Evolutionary conservation across 37 sponge, comb jelly and placozoan species (phyloP).

Genomic region (Mnemiopsis leidyi): DNA sequence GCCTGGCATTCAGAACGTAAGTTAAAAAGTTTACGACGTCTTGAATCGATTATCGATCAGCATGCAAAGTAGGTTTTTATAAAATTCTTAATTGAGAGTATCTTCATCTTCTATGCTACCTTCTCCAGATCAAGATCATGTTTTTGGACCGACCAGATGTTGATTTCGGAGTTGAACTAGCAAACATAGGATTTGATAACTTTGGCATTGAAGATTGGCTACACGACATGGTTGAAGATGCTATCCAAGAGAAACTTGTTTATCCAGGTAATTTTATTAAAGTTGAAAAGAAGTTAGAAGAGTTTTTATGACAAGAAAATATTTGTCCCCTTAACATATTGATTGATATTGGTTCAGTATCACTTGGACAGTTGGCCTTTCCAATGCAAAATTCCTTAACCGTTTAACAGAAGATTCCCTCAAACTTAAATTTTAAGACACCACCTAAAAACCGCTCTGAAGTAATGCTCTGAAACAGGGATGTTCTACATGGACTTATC

Average conservation of each 20-base stretch:
- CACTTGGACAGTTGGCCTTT: too few relatives aligned
- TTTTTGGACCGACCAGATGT: neutral
- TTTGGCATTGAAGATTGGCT: neutral
- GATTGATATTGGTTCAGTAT: too few relatives aligned
- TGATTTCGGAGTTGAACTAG: neutral
- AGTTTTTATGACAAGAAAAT: too few relatives aligned
- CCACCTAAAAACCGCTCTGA: too few relatives aligned
- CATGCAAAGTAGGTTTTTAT: neutral
- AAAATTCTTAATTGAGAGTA: neutral
- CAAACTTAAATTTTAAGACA: too few relatives aligned
- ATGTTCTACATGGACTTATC: constrained; percentile 1
- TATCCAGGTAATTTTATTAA: constrained; percentile 60
- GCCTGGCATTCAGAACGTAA: neutral
- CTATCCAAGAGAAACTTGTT: neutral
- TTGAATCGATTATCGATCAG: neutral
- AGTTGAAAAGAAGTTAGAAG: too few relatives aligned
- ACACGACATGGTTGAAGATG: neutral
- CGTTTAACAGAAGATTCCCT: too few relatives aligned
- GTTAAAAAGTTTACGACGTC: neutral
- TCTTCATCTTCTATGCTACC: too few relatives aligned
- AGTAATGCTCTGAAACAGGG: too few relatives aligned
- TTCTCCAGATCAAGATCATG: neutral
- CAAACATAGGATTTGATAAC: neutral
- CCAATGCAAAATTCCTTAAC: too few relatives aligned
- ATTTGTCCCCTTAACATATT: too few relatives aligned